Percentiles rank a stretch among this genome's conserved stretches.
phyloP scores from a whole-genome alignment of 2,888 invertebrate species.

The Danaus chrysippus region DNA sequence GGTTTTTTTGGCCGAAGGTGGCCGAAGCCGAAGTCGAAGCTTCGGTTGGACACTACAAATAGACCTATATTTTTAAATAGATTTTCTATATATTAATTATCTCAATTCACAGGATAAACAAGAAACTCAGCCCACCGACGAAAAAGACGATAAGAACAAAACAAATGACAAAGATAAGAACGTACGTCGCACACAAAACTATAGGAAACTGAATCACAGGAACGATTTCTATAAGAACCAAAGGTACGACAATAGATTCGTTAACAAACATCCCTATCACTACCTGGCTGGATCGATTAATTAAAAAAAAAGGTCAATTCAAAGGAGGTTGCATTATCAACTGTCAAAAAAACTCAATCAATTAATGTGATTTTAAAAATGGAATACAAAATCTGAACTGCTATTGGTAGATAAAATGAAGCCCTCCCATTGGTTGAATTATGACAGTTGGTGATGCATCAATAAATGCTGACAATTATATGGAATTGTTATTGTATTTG shows the following conservation, averaged over 20 bases:
- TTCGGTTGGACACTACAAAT: no score
- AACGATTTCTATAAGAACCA: constrained; percentile 67
- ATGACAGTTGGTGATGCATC: no score
- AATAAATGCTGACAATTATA: no score
- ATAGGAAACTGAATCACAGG: constrained; percentile 54
- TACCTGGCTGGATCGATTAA: constrained; percentile 74
- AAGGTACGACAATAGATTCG: constrained; percentile 66
- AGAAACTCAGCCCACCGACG: constrained; percentile 36
- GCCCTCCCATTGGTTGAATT: no score
- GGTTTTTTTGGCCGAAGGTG: no score
- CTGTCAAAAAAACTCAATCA: background rate
- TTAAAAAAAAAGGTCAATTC: constrained; percentile 37
- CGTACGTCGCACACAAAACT: constrained; percentile 60
- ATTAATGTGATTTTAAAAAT: no score
- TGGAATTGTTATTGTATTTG: no score
- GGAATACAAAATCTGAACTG: no score
- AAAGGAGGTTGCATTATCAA: constrained; percentile 4
- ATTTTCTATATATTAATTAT: background rate
- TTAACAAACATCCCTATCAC: constrained; percentile 65
- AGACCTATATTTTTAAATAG: background rate
- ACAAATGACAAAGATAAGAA: constrained; percentile 55
- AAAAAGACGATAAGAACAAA: constrained; percentile 42
- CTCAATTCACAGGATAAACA: constrained; percentile 51
- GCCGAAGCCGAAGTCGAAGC: no score
- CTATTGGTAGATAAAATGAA: no score